Evolutionary conservation across 2,113 vertebrate genomes (phyloP).

Genomic region (Misgurnus anguillicaudatus): DNA sequence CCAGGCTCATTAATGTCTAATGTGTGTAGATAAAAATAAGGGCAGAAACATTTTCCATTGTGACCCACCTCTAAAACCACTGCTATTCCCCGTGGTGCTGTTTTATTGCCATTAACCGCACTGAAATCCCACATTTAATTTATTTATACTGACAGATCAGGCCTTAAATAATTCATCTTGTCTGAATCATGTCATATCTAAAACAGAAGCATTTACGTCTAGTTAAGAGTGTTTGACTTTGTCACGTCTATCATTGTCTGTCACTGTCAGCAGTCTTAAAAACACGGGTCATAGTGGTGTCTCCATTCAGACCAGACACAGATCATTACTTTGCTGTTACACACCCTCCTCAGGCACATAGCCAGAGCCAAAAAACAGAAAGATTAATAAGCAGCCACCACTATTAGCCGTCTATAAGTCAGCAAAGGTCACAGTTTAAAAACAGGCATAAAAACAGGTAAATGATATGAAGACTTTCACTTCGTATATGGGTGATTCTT

Average conservation of each 20-base stretch:
- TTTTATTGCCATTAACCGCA: background rate
- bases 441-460: too few relatives aligned
- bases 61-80: conserved; percentile 12
- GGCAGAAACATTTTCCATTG: conserved; percentile 18
- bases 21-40: background rate
- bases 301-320: conserved; percentile 17
- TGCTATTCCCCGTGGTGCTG: background rate
- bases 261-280: background rate
- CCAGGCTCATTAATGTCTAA: conserved; percentile 15
- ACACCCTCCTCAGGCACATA: background rate
- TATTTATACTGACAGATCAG: background rate
- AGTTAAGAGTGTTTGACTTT: too few relatives aligned
- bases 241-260: background rate
- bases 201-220: background rate
- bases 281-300: conserved; percentile 6
- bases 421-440: background rate
- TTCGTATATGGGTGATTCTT: too few relatives aligned
- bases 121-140: conserved; percentile 1
- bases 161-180: background rate
- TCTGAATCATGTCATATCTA: background rate
- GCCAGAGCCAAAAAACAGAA: background rate
- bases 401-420: background rate
- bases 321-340: conserved; percentile 22
- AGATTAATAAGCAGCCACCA: background rate
- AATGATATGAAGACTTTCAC: too few relatives aligned